phyloP scores from a whole-genome alignment of 2,113 vertebrate genomes.

The Myrmecophaga tridactyla region DNA sequence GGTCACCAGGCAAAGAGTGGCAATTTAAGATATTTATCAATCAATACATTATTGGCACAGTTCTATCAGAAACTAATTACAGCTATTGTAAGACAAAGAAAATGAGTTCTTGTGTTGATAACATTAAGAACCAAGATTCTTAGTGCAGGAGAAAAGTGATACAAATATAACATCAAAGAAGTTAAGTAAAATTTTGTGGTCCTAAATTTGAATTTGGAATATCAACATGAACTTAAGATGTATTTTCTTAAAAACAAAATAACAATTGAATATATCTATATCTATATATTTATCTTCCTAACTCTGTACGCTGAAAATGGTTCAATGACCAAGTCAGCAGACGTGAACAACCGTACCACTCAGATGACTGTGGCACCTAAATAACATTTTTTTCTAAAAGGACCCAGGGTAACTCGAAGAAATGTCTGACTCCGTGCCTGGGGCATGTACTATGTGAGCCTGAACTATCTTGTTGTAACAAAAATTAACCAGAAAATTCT shows the following conservation, averaged over 20 bases:
- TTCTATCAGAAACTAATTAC: neutral
- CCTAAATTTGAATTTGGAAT: neutral
- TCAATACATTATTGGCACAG: neutral
- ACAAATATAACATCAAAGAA: neutral
- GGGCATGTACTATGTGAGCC: neutral
- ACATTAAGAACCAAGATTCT: conserved; percentile 19
- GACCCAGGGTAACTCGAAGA: neutral
- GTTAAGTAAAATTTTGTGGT: neutral
- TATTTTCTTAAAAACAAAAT: neutral
- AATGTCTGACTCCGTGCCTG: neutral
- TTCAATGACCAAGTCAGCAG: neutral
- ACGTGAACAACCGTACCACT: neutral
- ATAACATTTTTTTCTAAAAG: neutral
- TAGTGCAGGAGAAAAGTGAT: neutral
- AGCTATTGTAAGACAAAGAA: conserved; percentile 8
- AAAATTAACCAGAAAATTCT: neutral
- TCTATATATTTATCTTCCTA: neutral
- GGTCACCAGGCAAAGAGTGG: neutral
- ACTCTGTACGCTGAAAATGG: neutral
- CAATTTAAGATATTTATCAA: conserved; percentile 23
- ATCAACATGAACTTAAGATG: neutral
- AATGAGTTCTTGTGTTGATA: neutral
- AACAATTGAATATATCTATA: no score
- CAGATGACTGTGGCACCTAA: neutral
- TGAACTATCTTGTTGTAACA: neutral